Base-by-base conservation (phyloP, 2,888 invertebrate genomes). In the Campoplex nolae region DNA sequence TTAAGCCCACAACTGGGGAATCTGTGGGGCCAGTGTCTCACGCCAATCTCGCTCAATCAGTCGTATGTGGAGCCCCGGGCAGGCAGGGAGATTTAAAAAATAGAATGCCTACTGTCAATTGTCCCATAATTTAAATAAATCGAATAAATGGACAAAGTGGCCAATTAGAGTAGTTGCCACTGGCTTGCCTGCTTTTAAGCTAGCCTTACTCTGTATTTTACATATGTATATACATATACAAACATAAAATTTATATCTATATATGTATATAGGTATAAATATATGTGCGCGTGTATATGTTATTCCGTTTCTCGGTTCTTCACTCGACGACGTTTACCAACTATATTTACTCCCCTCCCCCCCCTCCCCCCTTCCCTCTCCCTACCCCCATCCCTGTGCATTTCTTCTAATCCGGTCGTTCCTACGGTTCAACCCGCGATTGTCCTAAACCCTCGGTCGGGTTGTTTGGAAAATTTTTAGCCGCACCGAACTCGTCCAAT, bases 61-160 rank as follows among this genome's bases (percentile, higher is more conserved):
- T 92, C 88, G 90, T 85, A 83, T 76, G 83, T 68, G 79, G 86
- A 81, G 88, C 87, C 81, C 89, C 92, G 92, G 90, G 92, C 91
- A 92, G 62, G 91, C 93, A 93, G 94, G 94, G 94, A 94, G 94
- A 94, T 94, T 94, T 94, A 94, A 94, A 94, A 94, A 94, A 94
- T 94, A 94, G 94, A 94, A 94, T 94, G 94, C 94, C 94, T 94
- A 94, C 94, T 94, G 94, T 94, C 94, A 94, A 94, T 94, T 94
- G 94, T 94, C 94, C 94, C 94, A 94, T 94, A 94, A 94, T 94
- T 94, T 94, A 94, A 94, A 94, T 94, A 94, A 94, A 94, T 94
- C 94, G 94, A 94, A 94, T 94, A 94, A 94, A 94, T 94, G 94
- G 94, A 94, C 94, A 94, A 94, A 94, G 94, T 94, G 94, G 94